Evolutionary conservation across 2,113 vertebrate species (phyloP).

Genomic region (Hippocampus zosterae): DNA sequence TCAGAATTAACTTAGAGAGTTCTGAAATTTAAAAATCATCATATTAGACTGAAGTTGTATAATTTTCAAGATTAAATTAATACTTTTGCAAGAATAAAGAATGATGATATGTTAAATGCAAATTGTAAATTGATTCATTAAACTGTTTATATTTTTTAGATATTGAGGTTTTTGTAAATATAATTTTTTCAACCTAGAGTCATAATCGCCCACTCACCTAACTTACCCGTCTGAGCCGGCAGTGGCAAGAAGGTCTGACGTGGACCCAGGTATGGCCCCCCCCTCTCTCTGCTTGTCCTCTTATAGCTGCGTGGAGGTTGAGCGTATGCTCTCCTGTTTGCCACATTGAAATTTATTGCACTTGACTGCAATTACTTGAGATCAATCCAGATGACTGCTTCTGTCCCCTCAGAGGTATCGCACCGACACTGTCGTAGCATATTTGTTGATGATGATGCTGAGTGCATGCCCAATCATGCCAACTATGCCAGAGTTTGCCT

Average conservation of each 20-base stretch:
- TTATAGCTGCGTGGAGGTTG: slow-evolving; percentile 54
- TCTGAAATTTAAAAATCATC: too few relatives aligned
- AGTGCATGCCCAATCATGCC: background rate
- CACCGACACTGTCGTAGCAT: slow-evolving; percentile 16
- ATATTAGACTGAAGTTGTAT: too few relatives aligned
- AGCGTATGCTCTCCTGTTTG: slow-evolving; percentile 23
- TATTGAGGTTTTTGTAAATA: background rate
- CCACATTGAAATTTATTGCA: slow-evolving; percentile 54
- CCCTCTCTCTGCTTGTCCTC: slow-evolving; percentile 33
- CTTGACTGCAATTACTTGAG: slow-evolving; percentile 66
- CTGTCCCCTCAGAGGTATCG: slow-evolving; percentile 36
- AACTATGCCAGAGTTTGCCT: too few relatives aligned
- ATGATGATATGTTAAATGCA: too few relatives aligned
- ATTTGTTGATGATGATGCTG: background rate
- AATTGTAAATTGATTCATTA: too few relatives aligned
- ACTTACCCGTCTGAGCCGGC: background rate
- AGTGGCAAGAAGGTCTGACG: slow-evolving; percentile 10
- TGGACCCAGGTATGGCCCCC: slow-evolving; percentile 11
- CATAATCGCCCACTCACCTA: background rate
- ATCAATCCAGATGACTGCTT: slow-evolving; percentile 69
- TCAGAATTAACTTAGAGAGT: too few relatives aligned
- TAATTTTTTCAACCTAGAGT: background rate
- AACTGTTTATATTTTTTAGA: too few relatives aligned
- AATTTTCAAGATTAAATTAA: too few relatives aligned
- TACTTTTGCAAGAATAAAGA: too few relatives aligned